Evolutionary conservation across 2,888 invertebrate genomes (phyloP).

Genomic region (Cataglyphis rosenhaueri): DNA sequence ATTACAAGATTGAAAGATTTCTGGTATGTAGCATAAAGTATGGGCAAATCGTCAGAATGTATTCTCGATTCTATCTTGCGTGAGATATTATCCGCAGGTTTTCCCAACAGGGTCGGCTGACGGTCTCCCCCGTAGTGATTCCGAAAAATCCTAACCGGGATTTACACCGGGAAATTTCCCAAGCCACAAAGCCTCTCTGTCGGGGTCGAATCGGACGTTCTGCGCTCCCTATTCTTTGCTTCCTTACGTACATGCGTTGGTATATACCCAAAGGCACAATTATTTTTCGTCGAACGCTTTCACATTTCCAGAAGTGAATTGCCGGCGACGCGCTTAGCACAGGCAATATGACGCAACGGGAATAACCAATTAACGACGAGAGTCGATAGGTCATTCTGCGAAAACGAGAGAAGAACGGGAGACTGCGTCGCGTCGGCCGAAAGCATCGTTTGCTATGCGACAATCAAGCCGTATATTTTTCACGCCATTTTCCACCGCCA

Average conservation of each 20-base stretch:
- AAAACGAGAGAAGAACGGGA: slow-evolving; percentile 22
- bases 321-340: slow-evolving; percentile 48
- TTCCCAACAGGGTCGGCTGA: slow-evolving; percentile 6
- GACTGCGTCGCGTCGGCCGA: not conserved
- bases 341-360: slow-evolving; percentile 53
- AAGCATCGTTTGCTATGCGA: not conserved
- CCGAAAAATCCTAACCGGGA: slow-evolving; percentile 48
- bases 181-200: slow-evolving; percentile 31
- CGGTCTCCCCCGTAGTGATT: slow-evolving; percentile 29
- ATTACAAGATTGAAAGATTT: not conserved
- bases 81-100: slow-evolving; percentile 27
- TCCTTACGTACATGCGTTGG: slow-evolving; percentile 50
- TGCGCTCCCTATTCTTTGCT: slow-evolving; percentile 58
- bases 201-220: slow-evolving; percentile 39
- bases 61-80: slow-evolving; percentile 23
- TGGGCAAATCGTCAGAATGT: slow-evolving; percentile 12
- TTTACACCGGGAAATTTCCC: slow-evolving; percentile 37
- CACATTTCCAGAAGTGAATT: slow-evolving; percentile 58
- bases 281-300: slow-evolving; percentile 62
- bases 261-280: slow-evolving; percentile 62
- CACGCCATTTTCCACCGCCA: not conserved
- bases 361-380: slow-evolving; percentile 67
- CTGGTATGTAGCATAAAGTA: not conserved
- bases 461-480: not conserved
- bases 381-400: slow-evolving; percentile 43